Conservation (phyloP, 2,888 invertebrate genomes). For the Dryocosmus kuriphilus region DNA sequence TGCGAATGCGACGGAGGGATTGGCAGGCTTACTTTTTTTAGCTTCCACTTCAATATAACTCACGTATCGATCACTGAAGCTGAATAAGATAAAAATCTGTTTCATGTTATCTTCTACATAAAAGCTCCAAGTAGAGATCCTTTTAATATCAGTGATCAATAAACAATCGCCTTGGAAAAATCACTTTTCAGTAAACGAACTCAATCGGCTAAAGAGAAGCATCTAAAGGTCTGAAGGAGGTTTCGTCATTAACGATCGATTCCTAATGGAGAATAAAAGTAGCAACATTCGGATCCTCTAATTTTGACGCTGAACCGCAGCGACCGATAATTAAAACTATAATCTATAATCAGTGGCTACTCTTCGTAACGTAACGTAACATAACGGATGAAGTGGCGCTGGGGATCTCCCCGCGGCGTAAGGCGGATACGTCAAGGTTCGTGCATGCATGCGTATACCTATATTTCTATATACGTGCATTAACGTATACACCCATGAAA, state of each 20-base stretch:
- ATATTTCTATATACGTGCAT: slow-evolving; percentile 39
- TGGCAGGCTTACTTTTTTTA: slow-evolving; percentile 59
- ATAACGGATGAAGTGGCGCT: neutral
- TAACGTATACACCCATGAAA: slow-evolving; percentile 5
- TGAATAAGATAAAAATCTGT: neutral
- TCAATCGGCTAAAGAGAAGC: no score
- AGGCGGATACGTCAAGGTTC: neutral
- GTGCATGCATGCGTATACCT: slow-evolving; percentile 12
- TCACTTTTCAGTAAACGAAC: no score
- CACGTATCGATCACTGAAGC: slow-evolving; percentile 19
- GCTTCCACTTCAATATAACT: slow-evolving; percentile 46
- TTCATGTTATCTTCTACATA: neutral
- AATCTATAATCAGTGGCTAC: slow-evolving; percentile 63
- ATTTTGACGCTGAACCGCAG: slow-evolving; percentile 54
- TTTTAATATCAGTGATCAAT: no score
- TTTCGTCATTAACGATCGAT: slow-evolving; percentile 2
- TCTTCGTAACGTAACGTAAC: slow-evolving; percentile 26
- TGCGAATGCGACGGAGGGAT: slow-evolving; percentile 59
- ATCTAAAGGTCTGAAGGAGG: no score
- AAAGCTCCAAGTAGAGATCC: neutral
- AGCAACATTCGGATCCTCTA: slow-evolving; percentile 59
- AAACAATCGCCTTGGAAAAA: no score
- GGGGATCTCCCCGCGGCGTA: slow-evolving; percentile 26
- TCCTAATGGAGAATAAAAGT: slow-evolving; percentile 49
- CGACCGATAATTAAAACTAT: slow-evolving; percentile 63